Percentiles rank a stretch among this genome's conserved stretches.
Evolutionary conservation across 2,888 invertebrate genomes (phyloP).

Genomic region (Aporophyla nigra): DNA sequence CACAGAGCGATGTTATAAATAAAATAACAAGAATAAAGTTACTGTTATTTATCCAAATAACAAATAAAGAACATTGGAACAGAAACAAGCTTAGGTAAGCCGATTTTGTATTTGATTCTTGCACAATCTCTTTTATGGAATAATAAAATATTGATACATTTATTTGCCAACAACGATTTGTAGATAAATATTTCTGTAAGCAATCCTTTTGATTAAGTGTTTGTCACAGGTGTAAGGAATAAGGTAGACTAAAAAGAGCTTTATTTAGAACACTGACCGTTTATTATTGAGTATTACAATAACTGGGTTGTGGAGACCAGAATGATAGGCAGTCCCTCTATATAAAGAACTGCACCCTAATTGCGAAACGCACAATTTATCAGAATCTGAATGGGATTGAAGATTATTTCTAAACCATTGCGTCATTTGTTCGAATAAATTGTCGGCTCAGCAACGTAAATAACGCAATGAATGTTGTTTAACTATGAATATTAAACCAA

Average conservation of each 20-base stretch:
- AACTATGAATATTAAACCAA: too few species aligned
- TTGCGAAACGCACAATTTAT: too few species aligned
- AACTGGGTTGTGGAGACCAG: not conserved
- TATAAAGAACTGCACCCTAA: not conserved
- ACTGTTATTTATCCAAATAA: not conserved
- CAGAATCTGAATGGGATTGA: too few species aligned
- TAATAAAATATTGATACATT: conserved; percentile 23
- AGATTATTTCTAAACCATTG: too few species aligned
- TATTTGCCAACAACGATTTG: conserved; percentile 13
- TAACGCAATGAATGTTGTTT: too few species aligned
- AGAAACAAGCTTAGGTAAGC: conserved; percentile 1
- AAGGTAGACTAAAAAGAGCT: too few species aligned
- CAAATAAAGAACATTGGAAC: not conserved
- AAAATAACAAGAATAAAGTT: too few species aligned
- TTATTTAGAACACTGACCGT: too few species aligned
- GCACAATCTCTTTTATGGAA: not conserved
- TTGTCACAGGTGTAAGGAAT: not conserved
- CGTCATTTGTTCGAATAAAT: too few species aligned
- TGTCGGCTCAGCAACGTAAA: too few species aligned
- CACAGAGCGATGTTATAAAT: too few species aligned
- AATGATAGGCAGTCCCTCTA: not conserved
- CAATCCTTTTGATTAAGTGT: conserved; percentile 18
- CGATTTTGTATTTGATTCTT: conserved; percentile 20
- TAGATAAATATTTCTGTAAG: conserved; percentile 9
- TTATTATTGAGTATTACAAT: too few species aligned